A percentile compares a stretch with the other conserved stretches of the same genome.
These are phyloP conservation scores for Lottia gigantea DNA, from an alignment of 2,888 invertebrate species.

Conservation along the genomic window DNA sequence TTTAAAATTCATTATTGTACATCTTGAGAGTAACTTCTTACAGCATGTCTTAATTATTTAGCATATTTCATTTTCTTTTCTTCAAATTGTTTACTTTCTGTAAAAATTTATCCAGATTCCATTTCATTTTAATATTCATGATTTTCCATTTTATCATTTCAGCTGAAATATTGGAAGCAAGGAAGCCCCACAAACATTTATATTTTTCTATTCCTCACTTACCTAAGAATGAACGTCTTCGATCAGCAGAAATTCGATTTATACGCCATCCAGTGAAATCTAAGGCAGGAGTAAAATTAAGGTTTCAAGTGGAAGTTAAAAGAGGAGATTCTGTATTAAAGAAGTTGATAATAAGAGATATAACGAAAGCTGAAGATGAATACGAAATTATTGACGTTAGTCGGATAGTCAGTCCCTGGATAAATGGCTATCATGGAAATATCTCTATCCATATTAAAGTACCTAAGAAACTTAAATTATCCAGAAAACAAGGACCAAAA, in stretches of 20 bases:
- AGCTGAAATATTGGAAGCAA: not conserved
- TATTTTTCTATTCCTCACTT: conserved; percentile 43
- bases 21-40: not conserved
- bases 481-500: not conserved
- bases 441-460: conserved; percentile 31
- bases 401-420: conserved; percentile 33
- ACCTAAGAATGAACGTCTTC: conserved; percentile 43
- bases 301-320: conserved; percentile 30
- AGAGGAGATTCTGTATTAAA: conserved; percentile 26
- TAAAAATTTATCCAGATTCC: not conserved
- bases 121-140: not conserved
- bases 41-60: not conserved
- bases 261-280: conserved; percentile 26
- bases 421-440: conserved; percentile 46
- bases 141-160: not conserved
- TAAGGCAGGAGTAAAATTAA: conserved; percentile 22
- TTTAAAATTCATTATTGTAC: not conserved
- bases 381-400: conserved; percentile 43
- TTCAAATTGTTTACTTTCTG: not conserved
- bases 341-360: conserved; percentile 27
- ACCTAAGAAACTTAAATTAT: conserved; percentile 22
- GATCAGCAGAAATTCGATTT: conserved; percentile 52
- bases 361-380: conserved; percentile 24
- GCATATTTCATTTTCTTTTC: conserved; percentile 12
- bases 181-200: not conserved